phyloP scores from a whole-genome alignment of 2,888 invertebrate genomes.

The Trachelus tabidus region DNA sequence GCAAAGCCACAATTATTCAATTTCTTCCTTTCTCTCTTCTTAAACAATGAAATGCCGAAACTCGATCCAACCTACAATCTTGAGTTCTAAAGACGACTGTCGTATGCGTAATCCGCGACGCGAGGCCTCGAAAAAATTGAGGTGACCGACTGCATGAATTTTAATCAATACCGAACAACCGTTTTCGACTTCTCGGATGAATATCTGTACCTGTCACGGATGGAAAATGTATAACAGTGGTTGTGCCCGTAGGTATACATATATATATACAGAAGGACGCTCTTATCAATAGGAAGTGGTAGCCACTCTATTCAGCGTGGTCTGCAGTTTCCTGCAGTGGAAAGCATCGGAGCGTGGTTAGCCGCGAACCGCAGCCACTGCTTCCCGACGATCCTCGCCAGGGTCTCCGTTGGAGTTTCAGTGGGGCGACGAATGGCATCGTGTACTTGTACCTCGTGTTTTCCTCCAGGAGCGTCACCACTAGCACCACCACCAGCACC shows the following conservation, averaged over 20 bases:
- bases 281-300: constrained; percentile 5
- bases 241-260: background rate
- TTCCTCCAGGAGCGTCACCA: background rate
- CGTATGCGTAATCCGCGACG: background rate
- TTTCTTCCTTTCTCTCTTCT: background rate
- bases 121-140: background rate
- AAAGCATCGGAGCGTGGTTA: constrained; percentile 63
- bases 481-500: background rate
- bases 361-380: constrained; percentile 62
- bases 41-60: background rate
- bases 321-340: constrained; percentile 52
- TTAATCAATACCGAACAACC: background rate
- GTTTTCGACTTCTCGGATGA: background rate
- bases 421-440: constrained; percentile 11
- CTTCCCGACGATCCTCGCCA: constrained; percentile 41
- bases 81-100: background rate
- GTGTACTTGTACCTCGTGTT: background rate
- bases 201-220: background rate
- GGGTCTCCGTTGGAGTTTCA: background rate
- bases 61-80: background rate
- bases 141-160: background rate
- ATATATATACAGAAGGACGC: background rate
- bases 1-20: constrained; percentile 25
- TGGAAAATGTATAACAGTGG: background rate
- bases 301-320: constrained; percentile 3